phyloP scores from a whole-genome alignment of 2,888 invertebrate species.

The Amorpha juglandis region DNA sequence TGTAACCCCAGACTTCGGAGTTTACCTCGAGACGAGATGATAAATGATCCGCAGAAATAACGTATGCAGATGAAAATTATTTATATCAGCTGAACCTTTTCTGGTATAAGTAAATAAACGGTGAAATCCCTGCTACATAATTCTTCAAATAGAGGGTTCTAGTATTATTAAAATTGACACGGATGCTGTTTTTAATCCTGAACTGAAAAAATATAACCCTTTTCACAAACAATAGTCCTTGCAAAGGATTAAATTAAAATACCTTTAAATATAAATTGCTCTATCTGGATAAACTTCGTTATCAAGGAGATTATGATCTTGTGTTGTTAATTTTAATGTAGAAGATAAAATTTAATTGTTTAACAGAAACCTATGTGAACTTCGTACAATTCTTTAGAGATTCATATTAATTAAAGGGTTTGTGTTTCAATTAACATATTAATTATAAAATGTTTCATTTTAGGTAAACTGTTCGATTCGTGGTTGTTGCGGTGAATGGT shows the following conservation, averaged over 20 bases:
- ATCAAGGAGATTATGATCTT: neutral
- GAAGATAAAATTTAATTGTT: neutral
- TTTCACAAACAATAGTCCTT: too few species aligned
- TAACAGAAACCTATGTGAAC: slow-evolving; percentile 1
- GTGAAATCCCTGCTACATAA: too few species aligned
- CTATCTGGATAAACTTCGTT: neutral
- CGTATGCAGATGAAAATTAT: slow-evolving; percentile 14
- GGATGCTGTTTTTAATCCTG: too few species aligned
- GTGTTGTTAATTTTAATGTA: neutral
- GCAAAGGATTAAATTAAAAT: too few species aligned
- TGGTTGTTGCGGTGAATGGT: slow-evolving; percentile 32
- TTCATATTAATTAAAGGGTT: slow-evolving; percentile 7
- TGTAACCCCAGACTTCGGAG: neutral
- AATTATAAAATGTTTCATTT: slow-evolving; percentile 20
- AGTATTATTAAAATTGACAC: too few species aligned
- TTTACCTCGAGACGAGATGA: neutral
- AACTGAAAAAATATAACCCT: too few species aligned
- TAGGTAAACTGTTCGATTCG: slow-evolving; percentile 11
- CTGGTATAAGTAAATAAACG: too few species aligned
- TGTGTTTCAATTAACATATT: slow-evolving; percentile 2
- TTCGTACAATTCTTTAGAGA: neutral
- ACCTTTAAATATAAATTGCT: too few species aligned
- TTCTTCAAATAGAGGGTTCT: too few species aligned
- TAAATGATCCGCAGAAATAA: slow-evolving; percentile 1
- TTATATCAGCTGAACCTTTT: too few species aligned